These are phyloP conservation scores for Caenorhabditis uteleia DNA, from an alignment of 2,888 invertebrate species.

Conservation along the genomic window DNA sequence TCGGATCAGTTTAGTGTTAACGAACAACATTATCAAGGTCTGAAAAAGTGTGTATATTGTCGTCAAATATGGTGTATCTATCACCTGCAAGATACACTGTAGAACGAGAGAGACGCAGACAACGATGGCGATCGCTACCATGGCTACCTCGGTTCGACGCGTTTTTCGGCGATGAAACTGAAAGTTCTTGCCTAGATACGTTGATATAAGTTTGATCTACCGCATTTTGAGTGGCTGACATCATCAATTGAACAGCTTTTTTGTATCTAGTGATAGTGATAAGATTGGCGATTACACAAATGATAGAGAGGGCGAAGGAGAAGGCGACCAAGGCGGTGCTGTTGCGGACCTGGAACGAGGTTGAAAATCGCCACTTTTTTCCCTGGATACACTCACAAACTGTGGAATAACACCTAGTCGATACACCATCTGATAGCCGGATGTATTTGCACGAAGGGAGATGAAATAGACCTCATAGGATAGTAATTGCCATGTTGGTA, in stretches of 20 bases:
- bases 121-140: constrained; percentile 11
- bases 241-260: background rate
- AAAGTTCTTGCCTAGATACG: background rate
- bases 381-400: background rate
- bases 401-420: constrained; percentile 5
- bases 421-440: constrained; percentile 26
- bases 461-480: constrained; percentile 20
- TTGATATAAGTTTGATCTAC: no score
- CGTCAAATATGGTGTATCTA: no score
- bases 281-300: constrained; percentile 14
- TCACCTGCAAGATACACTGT: constrained; percentile 22
- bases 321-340: constrained; percentile 8
- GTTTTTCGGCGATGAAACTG: constrained; percentile 8
- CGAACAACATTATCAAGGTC: constrained; percentile 18
- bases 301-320: constrained; percentile 2
- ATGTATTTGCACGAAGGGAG: constrained; percentile 5
- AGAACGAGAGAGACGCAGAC: constrained; percentile 16
- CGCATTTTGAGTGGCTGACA: constrained; percentile 1
- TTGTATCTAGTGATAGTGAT: constrained; percentile 11
- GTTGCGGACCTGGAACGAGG: constrained; percentile 20
- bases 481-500: constrained; percentile 30
- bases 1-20: constrained; percentile 1
- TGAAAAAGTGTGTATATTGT: no score
- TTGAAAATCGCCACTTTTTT: no score
- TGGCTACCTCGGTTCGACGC: constrained; percentile 13